phyloP scores from a whole-genome alignment of 2,797 vertebrate species.

The Danio aesculapii region DNA sequence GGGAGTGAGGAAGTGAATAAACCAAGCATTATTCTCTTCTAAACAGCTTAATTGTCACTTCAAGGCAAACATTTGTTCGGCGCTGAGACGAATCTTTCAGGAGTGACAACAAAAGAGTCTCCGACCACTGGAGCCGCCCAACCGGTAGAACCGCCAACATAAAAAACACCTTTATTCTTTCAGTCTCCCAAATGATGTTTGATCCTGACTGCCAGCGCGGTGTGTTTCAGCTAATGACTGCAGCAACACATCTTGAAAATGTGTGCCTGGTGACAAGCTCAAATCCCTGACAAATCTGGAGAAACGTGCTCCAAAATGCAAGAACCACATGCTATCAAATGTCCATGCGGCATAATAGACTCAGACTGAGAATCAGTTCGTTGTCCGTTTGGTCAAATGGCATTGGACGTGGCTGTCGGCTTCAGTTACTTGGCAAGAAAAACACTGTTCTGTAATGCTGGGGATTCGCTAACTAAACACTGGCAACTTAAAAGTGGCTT shows the following conservation, averaged over 20 bases:
- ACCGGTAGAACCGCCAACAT: constrained; percentile 13
- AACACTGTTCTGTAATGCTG: background rate
- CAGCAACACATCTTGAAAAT: constrained; percentile 39
- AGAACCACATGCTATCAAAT: background rate
- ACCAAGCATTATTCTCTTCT: constrained; percentile 20
- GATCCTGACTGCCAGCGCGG: background rate
- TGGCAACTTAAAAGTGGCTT: background rate
- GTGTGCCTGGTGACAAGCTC: background rate
- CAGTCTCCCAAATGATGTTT: constrained; percentile 17
- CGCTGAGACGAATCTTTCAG: constrained; percentile 47
- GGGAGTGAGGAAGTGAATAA: constrained; percentile 42
- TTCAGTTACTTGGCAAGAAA: constrained; percentile 1
- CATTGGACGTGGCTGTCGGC: constrained; percentile 13
- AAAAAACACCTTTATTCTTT: constrained; percentile 19
- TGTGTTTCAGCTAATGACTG: background rate
- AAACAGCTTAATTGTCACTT: constrained; percentile 54
- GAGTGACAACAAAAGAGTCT: constrained; percentile 47
- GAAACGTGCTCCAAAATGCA: background rate
- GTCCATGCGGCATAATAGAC: background rate
- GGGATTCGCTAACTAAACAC: background rate
- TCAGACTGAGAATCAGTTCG: background rate
- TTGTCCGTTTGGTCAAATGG: background rate
- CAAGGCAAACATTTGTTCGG: constrained; percentile 50
- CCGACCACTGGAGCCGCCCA: constrained; percentile 23
- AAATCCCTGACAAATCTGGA: constrained; percentile 11